These are phyloP conservation scores for Centropus unirufus DNA, from an alignment of 2,113 vertebrate species.

Conservation along the genomic window DNA sequence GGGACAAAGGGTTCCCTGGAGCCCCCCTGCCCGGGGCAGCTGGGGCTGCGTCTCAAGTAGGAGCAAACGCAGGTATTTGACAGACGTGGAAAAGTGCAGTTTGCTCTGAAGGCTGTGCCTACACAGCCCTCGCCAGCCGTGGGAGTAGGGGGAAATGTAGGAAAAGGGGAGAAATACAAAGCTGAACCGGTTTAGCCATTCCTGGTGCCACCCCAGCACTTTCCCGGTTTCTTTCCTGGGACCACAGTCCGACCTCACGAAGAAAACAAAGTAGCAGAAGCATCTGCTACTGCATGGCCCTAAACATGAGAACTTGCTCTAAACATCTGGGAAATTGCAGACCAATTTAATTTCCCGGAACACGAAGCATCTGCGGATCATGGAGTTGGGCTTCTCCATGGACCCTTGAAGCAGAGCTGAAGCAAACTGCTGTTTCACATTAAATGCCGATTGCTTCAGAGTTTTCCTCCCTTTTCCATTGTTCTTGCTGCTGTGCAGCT, in stretches of 20 bases:
- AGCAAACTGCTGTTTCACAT: not conserved
- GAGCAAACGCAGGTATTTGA: not conserved
- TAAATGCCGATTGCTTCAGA: not conserved
- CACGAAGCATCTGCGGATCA: not conserved
- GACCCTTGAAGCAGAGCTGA: not conserved
- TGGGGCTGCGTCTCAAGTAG: not conserved
- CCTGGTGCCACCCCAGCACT: not conserved
- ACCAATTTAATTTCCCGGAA: not conserved
- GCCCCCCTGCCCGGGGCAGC: not conserved
- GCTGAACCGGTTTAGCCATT: not conserved
- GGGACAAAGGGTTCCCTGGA: not conserved
- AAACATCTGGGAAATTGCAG: not conserved
- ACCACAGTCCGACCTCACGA: not conserved
- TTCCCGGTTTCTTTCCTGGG: not conserved
- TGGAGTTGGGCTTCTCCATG: not conserved
- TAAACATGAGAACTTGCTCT: not conserved
- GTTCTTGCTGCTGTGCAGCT: slow-evolving; percentile 18
- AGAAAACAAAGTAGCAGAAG: not conserved
- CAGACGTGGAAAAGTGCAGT: not conserved
- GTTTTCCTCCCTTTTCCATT: slow-evolving; percentile 12
- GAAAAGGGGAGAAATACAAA: slow-evolving; percentile 3
- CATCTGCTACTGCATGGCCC: not conserved
- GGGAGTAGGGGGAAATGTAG: not conserved
- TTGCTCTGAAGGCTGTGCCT: not conserved
- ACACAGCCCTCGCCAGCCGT: not conserved